Conservation (phyloP, 30 jellyfish, hydroid and myxozoan species). For the Aurelia coerulea region DNA sequence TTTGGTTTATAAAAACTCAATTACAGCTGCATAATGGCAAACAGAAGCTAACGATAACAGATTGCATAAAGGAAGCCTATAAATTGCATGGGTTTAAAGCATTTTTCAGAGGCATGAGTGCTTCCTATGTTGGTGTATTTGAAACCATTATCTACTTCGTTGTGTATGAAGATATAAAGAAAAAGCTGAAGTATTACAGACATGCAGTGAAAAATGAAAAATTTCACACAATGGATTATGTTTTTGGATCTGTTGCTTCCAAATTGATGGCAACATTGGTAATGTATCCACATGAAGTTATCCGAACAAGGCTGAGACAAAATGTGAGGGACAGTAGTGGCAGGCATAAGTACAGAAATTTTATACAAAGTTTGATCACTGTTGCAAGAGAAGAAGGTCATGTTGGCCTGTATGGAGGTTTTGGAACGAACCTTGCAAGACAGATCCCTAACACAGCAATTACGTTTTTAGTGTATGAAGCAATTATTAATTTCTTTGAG, state of each 20-base stretch:
- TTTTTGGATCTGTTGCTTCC: conserved; percentile 69
- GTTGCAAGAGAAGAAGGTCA: conserved; percentile 90
- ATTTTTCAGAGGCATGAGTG: conserved; percentile 90
- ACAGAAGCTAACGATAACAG: conserved; percentile 35
- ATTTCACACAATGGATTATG: conserved; percentile 68
- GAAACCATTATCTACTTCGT: conserved; percentile 86
- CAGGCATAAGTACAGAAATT: conserved; percentile 61
- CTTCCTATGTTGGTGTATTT: conserved; percentile 88
- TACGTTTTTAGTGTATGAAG: conserved; percentile 77
- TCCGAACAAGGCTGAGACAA: conserved; percentile 89
- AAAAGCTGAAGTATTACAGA: conserved; percentile 27
- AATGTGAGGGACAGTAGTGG: conserved; percentile 66
- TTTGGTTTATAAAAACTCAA: conserved; percentile 94
- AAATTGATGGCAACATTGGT: conserved; percentile 69
- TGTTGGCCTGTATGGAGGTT: conserved; percentile 92
- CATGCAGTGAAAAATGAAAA: not conserved
- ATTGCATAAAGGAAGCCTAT: conserved; percentile 65
- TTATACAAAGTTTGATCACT: conserved; percentile 59
- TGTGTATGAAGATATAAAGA: conserved; percentile 83
- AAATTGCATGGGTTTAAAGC: conserved; percentile 65
- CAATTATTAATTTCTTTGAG: conserved; percentile 59
- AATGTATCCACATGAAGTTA: conserved; percentile 95
- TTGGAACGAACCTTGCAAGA: conserved; percentile 77
- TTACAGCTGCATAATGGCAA: conserved; percentile 75
- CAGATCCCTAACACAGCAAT: conserved; percentile 91